Percentiles rank a stretch among this genome's conserved stretches.
phyloP scores from a whole-genome alignment of 2,797 vertebrate genomes.

The Sparidentex hasta region DNA sequence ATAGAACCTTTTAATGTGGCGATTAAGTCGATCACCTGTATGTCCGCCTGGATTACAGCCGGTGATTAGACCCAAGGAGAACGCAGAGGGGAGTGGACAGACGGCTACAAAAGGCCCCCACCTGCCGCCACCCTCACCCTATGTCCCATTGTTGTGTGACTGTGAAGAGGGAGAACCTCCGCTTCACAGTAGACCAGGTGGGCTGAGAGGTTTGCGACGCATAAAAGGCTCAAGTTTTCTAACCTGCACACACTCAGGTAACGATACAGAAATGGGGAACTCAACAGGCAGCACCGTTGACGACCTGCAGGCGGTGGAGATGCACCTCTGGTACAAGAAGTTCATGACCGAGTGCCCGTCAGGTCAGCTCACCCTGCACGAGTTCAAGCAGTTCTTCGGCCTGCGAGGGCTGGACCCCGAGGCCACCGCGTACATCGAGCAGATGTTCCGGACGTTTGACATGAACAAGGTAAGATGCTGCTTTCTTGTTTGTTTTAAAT shows the following conservation, averaged over 20 bases:
- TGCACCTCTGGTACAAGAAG: constrained; percentile 97
- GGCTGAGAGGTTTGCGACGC: constrained; percentile 43
- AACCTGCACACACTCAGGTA: neutral
- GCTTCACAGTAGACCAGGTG: constrained; percentile 83
- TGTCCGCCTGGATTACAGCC: constrained; percentile 75
- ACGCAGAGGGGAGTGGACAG: constrained; percentile 48
- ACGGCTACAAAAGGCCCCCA: constrained; percentile 75
- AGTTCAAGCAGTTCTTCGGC: constrained; percentile 96
- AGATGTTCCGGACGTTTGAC: constrained; percentile 96
- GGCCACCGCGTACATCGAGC: constrained; percentile 93
- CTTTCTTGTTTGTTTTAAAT: neutral
- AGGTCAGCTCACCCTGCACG: constrained; percentile 93
- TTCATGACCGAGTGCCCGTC: constrained; percentile 96
- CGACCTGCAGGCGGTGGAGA: constrained; percentile 92
- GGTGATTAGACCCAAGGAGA: constrained; percentile 75
- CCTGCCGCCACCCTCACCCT: constrained; percentile 20
- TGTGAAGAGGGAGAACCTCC: constrained; percentile 79
- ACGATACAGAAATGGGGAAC: constrained; percentile 85
- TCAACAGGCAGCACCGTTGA: constrained; percentile 88
- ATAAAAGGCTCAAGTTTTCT: neutral
- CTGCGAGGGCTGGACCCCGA: constrained; percentile 89
- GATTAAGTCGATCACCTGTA: constrained; percentile 70
- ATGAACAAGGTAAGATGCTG: constrained; percentile 92
- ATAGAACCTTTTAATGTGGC: constrained; percentile 35
- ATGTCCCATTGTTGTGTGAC: constrained; percentile 78